A percentile compares a stretch with the other conserved stretches of the same genome.
These are phyloP conservation scores for Hemibagrus guttatus DNA, from an alignment of 2,797 vertebrate genomes.

Conservation along the genomic window DNA sequence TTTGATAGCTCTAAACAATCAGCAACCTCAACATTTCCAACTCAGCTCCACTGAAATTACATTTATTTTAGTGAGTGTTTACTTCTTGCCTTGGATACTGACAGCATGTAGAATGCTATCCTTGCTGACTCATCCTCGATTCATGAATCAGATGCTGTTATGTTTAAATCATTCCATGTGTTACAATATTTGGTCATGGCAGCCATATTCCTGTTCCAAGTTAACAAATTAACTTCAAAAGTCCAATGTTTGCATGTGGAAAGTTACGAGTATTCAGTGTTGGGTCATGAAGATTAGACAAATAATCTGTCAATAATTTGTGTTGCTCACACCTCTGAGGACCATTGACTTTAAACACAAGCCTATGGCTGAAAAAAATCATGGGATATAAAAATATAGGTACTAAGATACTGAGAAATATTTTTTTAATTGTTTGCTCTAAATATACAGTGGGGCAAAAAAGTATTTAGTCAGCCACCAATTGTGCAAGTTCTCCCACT, in stretches of 20 bases:
- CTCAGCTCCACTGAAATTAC: not conserved
- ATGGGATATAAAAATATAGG: not conserved
- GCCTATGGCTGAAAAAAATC: not conserved
- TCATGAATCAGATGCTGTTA: not conserved
- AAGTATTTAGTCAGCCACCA: too few species aligned
- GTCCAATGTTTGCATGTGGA: not conserved
- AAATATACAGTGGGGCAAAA: too few species aligned
- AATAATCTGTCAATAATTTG: not conserved
- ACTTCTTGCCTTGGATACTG: not conserved
- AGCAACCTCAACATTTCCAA: not conserved
- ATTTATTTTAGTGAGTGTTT: not conserved
- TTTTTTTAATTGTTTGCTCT: too few species aligned
- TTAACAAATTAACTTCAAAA: not conserved
- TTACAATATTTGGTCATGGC: not conserved
- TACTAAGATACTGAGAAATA: too few species aligned
- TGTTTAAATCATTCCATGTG: not conserved
- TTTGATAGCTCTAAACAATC: not conserved
- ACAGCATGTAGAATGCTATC: too few species aligned
- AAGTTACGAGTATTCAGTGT: not conserved
- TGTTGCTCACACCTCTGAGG: not conserved
- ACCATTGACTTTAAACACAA: not conserved
- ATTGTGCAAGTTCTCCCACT: too few species aligned
- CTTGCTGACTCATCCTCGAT: not conserved
- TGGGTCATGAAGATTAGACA: not conserved
- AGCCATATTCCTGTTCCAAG: not conserved